Percentiles rank a stretch among this genome's conserved stretches.
Evolutionary conservation across 2,797 vertebrate genomes (phyloP).

Genomic region (Phoebastria nigripes): DNA sequence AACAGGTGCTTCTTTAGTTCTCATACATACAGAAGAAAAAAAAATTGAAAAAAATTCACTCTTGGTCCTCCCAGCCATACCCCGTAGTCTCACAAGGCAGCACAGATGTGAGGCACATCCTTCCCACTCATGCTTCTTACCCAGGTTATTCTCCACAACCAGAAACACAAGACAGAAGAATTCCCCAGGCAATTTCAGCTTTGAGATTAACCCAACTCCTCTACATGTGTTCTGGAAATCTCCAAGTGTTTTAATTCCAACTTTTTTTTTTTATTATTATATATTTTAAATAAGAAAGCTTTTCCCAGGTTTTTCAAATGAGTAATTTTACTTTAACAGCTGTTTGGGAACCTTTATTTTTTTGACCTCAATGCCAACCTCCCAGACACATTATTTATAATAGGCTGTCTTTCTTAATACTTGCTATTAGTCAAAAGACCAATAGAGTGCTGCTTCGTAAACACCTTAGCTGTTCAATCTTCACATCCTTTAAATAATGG

Average conservation of each 20-base stretch:
- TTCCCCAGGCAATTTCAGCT: not conserved
- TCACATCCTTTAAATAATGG: not conserved
- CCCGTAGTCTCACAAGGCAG: not conserved
- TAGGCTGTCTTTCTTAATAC: not conserved
- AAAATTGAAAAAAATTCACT: not conserved
- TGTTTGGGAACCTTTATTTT: not conserved
- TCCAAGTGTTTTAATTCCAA: not conserved
- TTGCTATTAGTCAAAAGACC: constrained; percentile 23
- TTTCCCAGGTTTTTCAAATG: not conserved
- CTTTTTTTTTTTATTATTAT: not conserved
- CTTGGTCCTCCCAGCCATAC: not conserved
- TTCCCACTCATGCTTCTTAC: not conserved
- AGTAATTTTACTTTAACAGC: not conserved
- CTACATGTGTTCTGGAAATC: not conserved
- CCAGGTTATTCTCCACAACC: not conserved
- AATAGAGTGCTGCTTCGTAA: not conserved
- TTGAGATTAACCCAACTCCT: not conserved
- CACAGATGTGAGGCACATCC: not conserved
- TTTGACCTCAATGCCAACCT: not conserved
- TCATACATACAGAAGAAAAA: not conserved
- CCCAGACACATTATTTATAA: constrained; percentile 16
- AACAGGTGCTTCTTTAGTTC: not conserved
- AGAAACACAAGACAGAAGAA: not conserved
- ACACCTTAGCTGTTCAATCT: constrained; percentile 2
- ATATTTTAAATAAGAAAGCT: not conserved